These are phyloP conservation scores for Helicoverpa zea DNA, from an alignment of 1,140 invertebrate genomes.

Conservation along the genomic window DNA sequence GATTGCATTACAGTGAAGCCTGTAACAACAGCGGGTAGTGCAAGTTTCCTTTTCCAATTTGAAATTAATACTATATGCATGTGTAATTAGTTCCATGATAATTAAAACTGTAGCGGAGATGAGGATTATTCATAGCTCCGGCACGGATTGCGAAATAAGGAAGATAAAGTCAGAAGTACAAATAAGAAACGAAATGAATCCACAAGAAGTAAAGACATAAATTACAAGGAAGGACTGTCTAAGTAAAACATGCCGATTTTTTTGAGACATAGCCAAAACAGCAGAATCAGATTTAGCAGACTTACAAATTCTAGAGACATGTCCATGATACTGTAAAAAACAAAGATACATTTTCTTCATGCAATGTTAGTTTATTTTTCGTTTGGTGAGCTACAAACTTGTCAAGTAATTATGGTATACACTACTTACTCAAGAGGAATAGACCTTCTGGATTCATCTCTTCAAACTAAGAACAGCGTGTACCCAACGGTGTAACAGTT, in stretches of 20 bases:
- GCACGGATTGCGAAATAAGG: background rate
- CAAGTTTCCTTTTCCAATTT: background rate
- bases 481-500: conserved; percentile 51
- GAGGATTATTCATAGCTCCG: conserved; percentile 26
- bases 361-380: too few species aligned
- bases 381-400: too few species aligned
- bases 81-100: conserved; percentile 19
- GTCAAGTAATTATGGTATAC: too few species aligned
- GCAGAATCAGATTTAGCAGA: too few species aligned
- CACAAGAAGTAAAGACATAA: background rate
- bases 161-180: background rate
- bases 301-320: too few species aligned
- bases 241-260: background rate
- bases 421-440: too few species aligned
- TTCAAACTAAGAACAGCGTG: background rate
- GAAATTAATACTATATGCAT: conserved; percentile 41
- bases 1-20: background rate
- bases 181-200: background rate
- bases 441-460: background rate
- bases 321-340: too few species aligned
- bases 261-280: too few species aligned
- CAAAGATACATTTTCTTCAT: too few species aligned
- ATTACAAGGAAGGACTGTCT: too few species aligned
- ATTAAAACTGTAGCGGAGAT: conserved; percentile 41
- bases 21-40: background rate